These are phyloP conservation scores for Mylabris sibirica DNA, from an alignment of 2,888 invertebrate species.

Conservation along the genomic window DNA sequence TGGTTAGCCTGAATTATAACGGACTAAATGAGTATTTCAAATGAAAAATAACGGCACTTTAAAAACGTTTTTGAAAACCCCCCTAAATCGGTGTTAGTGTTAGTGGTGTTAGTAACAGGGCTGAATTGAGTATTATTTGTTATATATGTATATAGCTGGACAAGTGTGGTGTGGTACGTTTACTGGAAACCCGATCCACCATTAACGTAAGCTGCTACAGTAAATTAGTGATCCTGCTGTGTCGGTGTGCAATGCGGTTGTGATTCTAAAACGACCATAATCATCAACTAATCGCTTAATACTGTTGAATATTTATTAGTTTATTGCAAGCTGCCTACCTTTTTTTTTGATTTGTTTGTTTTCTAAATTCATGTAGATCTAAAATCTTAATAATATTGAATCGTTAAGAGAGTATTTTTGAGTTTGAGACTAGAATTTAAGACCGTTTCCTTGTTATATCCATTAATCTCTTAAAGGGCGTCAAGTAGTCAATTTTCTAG, in stretches of 20 bases:
- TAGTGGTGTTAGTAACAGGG: too few relatives aligned
- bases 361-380: background rate
- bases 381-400: too few relatives aligned
- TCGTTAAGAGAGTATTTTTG: too few relatives aligned
- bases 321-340: background rate
- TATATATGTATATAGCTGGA: background rate
- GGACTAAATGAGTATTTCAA: too few relatives aligned
- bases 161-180: conserved; percentile 4
- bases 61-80: too few relatives aligned
- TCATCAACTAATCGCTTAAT: conserved; percentile 35
- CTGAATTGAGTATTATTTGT: background rate
- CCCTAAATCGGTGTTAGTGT: background rate
- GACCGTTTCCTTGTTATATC: too few relatives aligned
- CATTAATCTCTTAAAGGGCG: too few relatives aligned
- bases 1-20: background rate
- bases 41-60: background rate
- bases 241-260: conserved; percentile 36
- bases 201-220: conserved; percentile 34
- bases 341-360: background rate
- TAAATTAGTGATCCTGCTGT: conserved; percentile 33
- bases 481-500: too few relatives aligned
- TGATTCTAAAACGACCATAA: conserved; percentile 35
- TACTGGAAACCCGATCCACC: conserved; percentile 24
- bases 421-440: too few relatives aligned
- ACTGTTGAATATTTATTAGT: conserved; percentile 20